Evolutionary conservation across 1,140 invertebrate genomes (phyloP).

Genomic region (Dufourea novaeangliae): DNA sequence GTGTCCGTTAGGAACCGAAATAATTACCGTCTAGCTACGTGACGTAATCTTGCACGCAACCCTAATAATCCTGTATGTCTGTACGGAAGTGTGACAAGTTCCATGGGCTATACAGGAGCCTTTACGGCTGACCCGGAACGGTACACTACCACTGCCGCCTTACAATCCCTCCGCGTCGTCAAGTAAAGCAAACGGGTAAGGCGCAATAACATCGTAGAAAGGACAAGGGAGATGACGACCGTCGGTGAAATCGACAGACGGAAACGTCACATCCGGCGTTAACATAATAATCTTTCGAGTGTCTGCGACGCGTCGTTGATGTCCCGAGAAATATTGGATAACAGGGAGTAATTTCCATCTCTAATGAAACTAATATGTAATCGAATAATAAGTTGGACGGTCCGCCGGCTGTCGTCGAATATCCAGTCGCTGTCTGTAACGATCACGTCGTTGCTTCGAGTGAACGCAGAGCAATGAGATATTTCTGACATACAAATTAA

Average conservation of each 20-base stretch:
- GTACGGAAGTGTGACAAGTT: slow-evolving; percentile 7
- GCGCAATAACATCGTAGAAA: slow-evolving; percentile 3
- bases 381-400: slow-evolving; percentile 20
- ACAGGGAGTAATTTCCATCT: slow-evolving; percentile 30
- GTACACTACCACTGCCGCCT: slow-evolving; percentile 29
- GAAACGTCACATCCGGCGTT: slow-evolving; percentile 8
- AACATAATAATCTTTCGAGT: slow-evolving; percentile 40
- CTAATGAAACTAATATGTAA: slow-evolving; percentile 42
- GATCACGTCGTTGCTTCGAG: neutral
- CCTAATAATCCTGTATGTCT: neutral
- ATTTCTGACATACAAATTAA: too few species aligned
- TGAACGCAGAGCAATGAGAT: neutral
- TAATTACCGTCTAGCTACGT: neutral
- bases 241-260: slow-evolving; percentile 6
- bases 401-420: neutral
- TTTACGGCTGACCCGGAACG: slow-evolving; percentile 28
- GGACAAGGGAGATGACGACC: neutral
- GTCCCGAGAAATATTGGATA: slow-evolving; percentile 35
- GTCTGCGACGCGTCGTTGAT: slow-evolving; percentile 16
- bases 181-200: slow-evolving; percentile 8
- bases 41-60: neutral
- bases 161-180: slow-evolving; percentile 27
- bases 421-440: slow-evolving; percentile 3
- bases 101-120: neutral
- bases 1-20: neutral